phyloP scores from a whole-genome alignment of 1,140 invertebrate species.

The Camponotus floridanus region DNA sequence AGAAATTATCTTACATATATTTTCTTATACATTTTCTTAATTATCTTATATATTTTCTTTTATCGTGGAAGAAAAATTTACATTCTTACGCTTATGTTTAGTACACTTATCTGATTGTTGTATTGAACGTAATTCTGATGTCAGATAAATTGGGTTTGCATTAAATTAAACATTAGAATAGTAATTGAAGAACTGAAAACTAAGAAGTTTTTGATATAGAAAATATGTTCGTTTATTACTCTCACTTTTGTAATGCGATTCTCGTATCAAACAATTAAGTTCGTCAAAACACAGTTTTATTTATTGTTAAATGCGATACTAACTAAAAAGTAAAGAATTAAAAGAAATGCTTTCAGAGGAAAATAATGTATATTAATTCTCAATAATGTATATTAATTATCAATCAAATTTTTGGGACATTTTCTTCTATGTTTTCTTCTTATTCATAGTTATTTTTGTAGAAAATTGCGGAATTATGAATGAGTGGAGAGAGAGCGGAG shows the following conservation, averaged over 20 bases:
- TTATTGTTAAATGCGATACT: not conserved
- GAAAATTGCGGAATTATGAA: too few relatives aligned
- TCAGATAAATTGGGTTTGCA: too few relatives aligned
- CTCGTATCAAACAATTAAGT: not conserved
- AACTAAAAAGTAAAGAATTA: too few relatives aligned
- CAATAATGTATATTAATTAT: too few relatives aligned
- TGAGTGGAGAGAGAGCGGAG: too few relatives aligned
- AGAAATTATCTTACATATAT: not conserved
- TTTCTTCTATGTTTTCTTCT: too few relatives aligned
- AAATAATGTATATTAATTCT: too few relatives aligned
- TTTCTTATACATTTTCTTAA: too few relatives aligned
- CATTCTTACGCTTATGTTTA: not conserved
- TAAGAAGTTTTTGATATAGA: not conserved
- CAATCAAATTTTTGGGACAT: too few relatives aligned
- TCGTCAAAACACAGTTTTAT: not conserved
- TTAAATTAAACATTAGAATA: not conserved
- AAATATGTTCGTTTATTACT: not conserved
- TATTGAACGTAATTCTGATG: not conserved
- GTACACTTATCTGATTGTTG: not conserved
- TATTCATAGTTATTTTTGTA: too few relatives aligned
- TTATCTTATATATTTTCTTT: not conserved
- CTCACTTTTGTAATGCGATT: not conserved
- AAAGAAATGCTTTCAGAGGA: too few relatives aligned
- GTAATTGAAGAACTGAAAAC: not conserved
- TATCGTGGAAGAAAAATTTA: slow-evolving; percentile 32